Evolutionary conservation across 2,888 invertebrate genomes (phyloP).

Genomic region (Heliconius hortense): DNA sequence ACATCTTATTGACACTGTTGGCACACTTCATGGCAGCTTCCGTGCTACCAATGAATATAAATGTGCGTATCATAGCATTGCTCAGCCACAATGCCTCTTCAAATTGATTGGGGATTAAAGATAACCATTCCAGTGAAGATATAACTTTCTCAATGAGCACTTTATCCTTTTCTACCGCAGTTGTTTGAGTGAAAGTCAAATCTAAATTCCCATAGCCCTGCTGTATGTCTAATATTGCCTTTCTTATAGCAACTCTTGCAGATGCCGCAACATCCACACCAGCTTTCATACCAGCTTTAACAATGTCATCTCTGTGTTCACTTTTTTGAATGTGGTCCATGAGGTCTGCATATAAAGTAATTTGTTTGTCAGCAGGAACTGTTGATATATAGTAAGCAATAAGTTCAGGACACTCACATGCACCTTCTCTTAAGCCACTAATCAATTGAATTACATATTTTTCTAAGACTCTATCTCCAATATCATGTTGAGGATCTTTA

Average conservation of each 20-base stretch:
- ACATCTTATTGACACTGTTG: constrained; percentile 63
- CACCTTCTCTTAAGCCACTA: constrained; percentile 70
- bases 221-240: constrained; percentile 77
- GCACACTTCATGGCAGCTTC: constrained; percentile 91
- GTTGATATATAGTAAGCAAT: constrained; percentile 93
- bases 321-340: constrained; percentile 85
- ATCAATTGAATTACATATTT: constrained; percentile 88
- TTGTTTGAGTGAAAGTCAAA: constrained; percentile 84
- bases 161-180: constrained; percentile 81
- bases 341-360: constrained; percentile 85
- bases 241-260: constrained; percentile 92
- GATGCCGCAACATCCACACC: constrained; percentile 92
- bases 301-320: constrained; percentile 84
- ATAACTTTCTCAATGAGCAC: constrained; percentile 68
- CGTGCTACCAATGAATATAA: constrained; percentile 90
- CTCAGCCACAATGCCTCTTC: constrained; percentile 92
- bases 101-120: constrained; percentile 88
- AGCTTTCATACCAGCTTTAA: constrained; percentile 87
- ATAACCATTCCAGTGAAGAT: constrained; percentile 91
- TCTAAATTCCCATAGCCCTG: constrained; percentile 76
- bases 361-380: constrained; percentile 82
- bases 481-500: constrained; percentile 85
- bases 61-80: constrained; percentile 93
- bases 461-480: constrained; percentile 89
- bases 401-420: constrained; percentile 86